Base-by-base conservation (phyloP, 2,113 vertebrate genomes). In the Scatophagus argus region DNA sequence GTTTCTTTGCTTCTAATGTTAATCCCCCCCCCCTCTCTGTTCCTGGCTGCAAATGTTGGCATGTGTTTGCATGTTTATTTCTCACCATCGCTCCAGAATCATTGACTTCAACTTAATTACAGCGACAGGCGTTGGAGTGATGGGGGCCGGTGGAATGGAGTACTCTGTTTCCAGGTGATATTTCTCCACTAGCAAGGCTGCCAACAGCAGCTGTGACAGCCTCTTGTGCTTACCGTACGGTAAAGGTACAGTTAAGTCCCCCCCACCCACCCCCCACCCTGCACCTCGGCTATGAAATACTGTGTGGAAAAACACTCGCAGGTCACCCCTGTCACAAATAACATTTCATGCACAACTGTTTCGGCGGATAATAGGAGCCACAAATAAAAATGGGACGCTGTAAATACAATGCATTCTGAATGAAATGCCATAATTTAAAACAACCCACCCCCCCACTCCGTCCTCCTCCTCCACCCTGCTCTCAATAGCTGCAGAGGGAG, bases 51-150 rank as follows among this genome's bases (percentile, higher is more conserved):
- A 86, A 89, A 87, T 39, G 82, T 89, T 93, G 92, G 91, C 93
- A 88, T 85, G 84, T 81, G 88, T 91, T 89, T 90, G 87, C 92
- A 89, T 94, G 91, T 95, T 95, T 94, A 97, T 97, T 99, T 98
- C 92, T 93, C 97, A 96, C 96, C 95, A 96, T 96, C 96, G 95
- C 96, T 96, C 95, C 94, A 96, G 96, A 97, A 99, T 97, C 97
- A 98, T 97, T 96, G 97, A 98, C 97, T 97, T 96, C 96, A 96
- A 98, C 97, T 99, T 99, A 99, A 99, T 99, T 99, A 99, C 96
- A 97, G 96, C 96, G 97, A 97, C 97, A 98, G 97, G 97, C 96
- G 95, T 96, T 96, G 95, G 95, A 97, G 96, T 96, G 96, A 96
- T 97, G 96, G 96, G 97, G 96, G 96, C 95, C 73, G 95, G 95